phyloP scores from a whole-genome alignment of 1,140 invertebrate genomes.

The Oscheius sp. region DNA sequence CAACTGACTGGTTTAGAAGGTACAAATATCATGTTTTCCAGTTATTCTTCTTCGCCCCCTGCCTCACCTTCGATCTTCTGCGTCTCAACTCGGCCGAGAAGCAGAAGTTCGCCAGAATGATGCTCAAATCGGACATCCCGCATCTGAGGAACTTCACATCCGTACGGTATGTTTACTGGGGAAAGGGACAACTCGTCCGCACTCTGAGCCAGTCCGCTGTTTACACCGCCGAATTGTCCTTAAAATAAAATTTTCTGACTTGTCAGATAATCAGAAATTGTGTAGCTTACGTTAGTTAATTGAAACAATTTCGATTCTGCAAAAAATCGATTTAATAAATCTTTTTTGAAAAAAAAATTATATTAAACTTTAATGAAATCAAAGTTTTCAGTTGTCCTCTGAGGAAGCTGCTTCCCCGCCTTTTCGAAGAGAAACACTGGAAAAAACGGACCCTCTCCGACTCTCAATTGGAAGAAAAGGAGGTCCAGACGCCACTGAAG shows the following conservation, averaged over 20 bases:
- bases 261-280: no score
- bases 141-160: constrained; percentile 46
- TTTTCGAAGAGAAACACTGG: constrained; percentile 40
- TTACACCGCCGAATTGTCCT: no score
- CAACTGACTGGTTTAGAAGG: no score
- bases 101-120: constrained; percentile 47
- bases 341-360: no score
- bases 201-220: no score
- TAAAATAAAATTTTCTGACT: no score
- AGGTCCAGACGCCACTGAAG: neutral
- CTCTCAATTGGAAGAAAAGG: constrained; percentile 8
- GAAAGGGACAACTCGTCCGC: no score
- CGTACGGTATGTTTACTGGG: constrained; percentile 40
- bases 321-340: no score
- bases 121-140: constrained; percentile 49
- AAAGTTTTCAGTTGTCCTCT: constrained; percentile 44
- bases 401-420: constrained; percentile 39
- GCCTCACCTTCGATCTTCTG: constrained; percentile 47
- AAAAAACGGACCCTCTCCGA: constrained; percentile 24
- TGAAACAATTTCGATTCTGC: no score
- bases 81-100: constrained; percentile 40
- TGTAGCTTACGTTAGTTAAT: no score
- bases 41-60: constrained; percentile 55
- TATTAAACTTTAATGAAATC: no score
- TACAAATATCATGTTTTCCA: no score